These are phyloP conservation scores for Dexiosoma caninum DNA, from an alignment of 2,888 invertebrate species.

Conservation along the genomic window DNA sequence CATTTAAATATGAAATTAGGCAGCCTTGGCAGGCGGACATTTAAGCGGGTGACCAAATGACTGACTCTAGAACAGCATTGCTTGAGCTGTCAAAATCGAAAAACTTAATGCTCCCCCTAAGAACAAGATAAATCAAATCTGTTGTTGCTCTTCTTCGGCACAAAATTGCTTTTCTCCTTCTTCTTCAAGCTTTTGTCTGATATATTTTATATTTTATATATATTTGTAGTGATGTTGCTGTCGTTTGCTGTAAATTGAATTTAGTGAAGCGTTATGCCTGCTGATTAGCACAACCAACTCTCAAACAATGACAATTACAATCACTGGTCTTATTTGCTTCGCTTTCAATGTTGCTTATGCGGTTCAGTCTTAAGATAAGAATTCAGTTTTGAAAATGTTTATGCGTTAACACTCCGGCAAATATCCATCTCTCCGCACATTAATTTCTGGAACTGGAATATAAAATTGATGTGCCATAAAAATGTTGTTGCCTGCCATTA, in stretches of 20 bases:
- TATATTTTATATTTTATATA: too few relatives aligned
- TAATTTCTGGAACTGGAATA: neutral
- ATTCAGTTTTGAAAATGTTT: constrained; percentile 21
- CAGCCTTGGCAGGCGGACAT: too few relatives aligned
- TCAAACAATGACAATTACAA: constrained; percentile 61
- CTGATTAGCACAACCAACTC: constrained; percentile 62
- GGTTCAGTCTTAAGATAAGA: constrained; percentile 33
- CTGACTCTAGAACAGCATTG: neutral
- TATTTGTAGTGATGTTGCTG: constrained; percentile 19
- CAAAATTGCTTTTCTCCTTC: too few relatives aligned
- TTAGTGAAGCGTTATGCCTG: constrained; percentile 64
- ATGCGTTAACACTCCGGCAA: neutral
- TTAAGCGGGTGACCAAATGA: neutral
- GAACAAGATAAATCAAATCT: neutral
- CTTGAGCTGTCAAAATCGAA: neutral
- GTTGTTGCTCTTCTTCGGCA: neutral
- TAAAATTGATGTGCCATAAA: constrained; percentile 43
- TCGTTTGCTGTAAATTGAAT: constrained; percentile 44
- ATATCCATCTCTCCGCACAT: neutral
- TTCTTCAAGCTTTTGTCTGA: constrained; percentile 12
- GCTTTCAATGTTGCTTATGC: constrained; percentile 18
- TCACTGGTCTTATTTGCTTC: neutral
- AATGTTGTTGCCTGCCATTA: constrained; percentile 49
- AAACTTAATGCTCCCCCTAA: neutral
- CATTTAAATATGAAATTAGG: neutral